Conservation (phyloP, 2,797 vertebrate species). For the Syngnathus acus region DNA sequence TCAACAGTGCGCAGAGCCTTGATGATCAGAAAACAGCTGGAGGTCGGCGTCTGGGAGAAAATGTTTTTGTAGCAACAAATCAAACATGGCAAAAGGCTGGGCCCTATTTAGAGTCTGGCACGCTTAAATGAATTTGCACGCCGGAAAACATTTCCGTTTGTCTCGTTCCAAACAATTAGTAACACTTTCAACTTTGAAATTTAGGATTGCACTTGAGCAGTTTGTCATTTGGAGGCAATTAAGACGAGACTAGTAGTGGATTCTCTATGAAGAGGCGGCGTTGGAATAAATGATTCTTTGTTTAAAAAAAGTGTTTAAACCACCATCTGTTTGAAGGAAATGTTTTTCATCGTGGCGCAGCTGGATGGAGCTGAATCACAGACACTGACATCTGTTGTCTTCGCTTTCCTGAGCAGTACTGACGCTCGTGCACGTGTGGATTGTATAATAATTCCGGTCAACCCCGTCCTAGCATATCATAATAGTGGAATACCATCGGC, state of each 20-base stretch:
- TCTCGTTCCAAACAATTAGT: constrained; percentile 1
- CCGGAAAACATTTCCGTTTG: constrained; percentile 1
- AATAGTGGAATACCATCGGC: no score
- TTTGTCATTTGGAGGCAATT: constrained; percentile 3
- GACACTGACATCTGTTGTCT: constrained; percentile 33
- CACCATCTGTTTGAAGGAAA: constrained; percentile 41
- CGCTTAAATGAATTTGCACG: neutral
- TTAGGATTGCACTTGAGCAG: neutral
- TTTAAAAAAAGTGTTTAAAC: constrained; percentile 13
- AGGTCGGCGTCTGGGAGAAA: neutral
- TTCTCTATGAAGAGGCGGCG: neutral
- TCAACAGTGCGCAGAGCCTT: neutral
- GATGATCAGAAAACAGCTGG: constrained; percentile 4
- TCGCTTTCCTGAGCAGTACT: constrained; percentile 28
- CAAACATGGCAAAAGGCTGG: constrained; percentile 2
- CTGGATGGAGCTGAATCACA: constrained; percentile 33
- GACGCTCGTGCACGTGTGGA: neutral
- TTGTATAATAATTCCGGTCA: neutral
- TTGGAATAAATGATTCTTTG: constrained; percentile 3
- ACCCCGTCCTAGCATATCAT: neutral
- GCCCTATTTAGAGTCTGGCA: neutral
- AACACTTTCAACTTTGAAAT: constrained; percentile 2
- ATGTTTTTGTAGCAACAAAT: neutral
- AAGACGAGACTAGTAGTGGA: neutral
- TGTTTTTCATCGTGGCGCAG: constrained; percentile 37